Base-by-base conservation (phyloP, 2,797 vertebrate genomes). In the Melanotaenia maccullochi region DNA sequence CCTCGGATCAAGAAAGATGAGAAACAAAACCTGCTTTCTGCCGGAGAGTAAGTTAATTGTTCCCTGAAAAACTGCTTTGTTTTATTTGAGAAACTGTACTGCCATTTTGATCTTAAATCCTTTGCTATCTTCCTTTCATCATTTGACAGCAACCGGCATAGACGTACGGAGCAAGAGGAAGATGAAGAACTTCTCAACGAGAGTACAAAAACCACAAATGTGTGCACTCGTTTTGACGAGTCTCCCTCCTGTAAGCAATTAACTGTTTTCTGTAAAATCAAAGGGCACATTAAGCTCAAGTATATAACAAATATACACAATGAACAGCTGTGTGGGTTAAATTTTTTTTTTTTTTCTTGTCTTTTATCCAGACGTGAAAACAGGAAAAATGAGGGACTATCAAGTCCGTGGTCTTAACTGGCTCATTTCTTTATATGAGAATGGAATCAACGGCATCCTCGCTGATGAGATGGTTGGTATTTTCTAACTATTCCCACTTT, bases 401-500 rank as follows among this genome's bases (percentile, higher is more conserved):
- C 98, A 99, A 87, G 81, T 97, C 73, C 96, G 97, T 84, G 98
- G 98, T 72, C 68, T 99, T 83, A 99, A 99, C 91, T 99, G 98
- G 98, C 96, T 99, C 55, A 99, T 99, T 92, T 99, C 97, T 69
- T 90, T 99, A 40, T 99, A 99, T 82, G 98, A 99, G 82, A 99
- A 99, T 32, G 98, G 97, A 78, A 99, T 99, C 91, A 99, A 99
- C 65, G 98, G 98, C 22, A 99, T 99, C 88, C 95, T 99, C 0
- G 97, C 98, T 60, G 98, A 99, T 92, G 98, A 99, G 94, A 99
- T 99, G 98, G 98, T 99, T 93, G 3, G 94, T 74, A 38, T 36
- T 65, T 54, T 36, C 4, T 54, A 25, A 44, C 3, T 30, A 20
- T 55, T 6, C 20, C 12, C 61, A 30, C 9, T 12, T 5, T 36